phyloP scores from a whole-genome alignment of 2,113 vertebrate species.

The Rallus limicola region DNA sequence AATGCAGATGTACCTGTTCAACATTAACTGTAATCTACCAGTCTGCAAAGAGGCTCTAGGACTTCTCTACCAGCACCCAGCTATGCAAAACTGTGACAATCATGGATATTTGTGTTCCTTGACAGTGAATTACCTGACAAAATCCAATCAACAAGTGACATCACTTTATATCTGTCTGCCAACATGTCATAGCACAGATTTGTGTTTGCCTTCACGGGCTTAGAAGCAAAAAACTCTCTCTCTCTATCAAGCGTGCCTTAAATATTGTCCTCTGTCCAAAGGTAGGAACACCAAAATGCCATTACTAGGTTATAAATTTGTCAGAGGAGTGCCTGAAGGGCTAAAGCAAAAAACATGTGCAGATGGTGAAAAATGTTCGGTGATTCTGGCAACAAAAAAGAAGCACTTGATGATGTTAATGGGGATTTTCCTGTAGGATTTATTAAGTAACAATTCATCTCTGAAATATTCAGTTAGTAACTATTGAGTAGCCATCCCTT shows the following conservation, averaged over 20 bases:
- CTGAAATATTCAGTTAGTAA: background rate
- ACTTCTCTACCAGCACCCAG: too few species aligned
- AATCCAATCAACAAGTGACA: background rate
- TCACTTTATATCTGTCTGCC: background rate
- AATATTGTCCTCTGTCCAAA: background rate
- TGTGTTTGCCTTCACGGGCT: background rate
- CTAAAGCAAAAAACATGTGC: background rate
- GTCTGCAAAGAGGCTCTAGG: background rate
- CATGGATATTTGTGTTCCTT: background rate
- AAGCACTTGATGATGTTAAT: background rate
- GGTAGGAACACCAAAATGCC: background rate
- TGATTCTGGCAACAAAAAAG: background rate
- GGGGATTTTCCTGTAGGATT: background rate
- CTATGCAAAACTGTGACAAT: too few species aligned
- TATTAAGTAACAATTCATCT: background rate
- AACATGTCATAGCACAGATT: background rate
- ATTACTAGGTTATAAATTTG: background rate
- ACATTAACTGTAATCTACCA: background rate
- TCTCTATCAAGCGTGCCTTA: background rate
- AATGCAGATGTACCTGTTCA: background rate
- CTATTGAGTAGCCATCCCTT: accelerated
- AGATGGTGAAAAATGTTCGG: background rate
- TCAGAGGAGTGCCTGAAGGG: background rate
- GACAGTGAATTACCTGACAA: background rate
- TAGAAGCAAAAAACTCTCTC: background rate